These are phyloP conservation scores for Drosophila hamatofila DNA, from an alignment of 2,888 invertebrate genomes.

Conservation along the genomic window DNA sequence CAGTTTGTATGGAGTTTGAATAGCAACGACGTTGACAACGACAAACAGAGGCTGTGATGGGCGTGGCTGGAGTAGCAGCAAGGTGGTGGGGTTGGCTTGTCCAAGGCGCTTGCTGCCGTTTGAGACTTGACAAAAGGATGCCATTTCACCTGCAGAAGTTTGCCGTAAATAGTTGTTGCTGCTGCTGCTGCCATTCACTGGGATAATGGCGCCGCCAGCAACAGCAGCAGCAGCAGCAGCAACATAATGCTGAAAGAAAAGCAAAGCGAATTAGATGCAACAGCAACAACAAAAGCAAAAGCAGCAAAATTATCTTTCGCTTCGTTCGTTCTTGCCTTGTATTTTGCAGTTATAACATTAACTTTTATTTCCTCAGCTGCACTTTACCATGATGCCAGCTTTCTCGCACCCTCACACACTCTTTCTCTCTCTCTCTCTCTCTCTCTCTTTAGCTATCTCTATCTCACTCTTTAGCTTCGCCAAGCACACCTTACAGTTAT, in stretches of 20 bases:
- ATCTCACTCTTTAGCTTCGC: not conserved
- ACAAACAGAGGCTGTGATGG: slow-evolving; percentile 53
- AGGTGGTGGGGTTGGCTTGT: not conserved
- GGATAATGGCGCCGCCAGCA: slow-evolving; percentile 64
- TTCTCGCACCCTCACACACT: not conserved
- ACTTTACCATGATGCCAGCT: slow-evolving; percentile 35
- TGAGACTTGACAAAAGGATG: slow-evolving; percentile 77
- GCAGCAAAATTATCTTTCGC: slow-evolving; percentile 62
- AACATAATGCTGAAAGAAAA: slow-evolving; percentile 69
- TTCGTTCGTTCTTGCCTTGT: slow-evolving; percentile 58
- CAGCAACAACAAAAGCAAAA: slow-evolving; percentile 43
- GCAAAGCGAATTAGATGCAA: slow-evolving; percentile 72
- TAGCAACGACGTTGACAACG: slow-evolving; percentile 72
- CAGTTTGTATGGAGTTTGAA: slow-evolving; percentile 77
- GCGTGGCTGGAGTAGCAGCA: slow-evolving; percentile 29
- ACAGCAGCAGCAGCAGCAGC: slow-evolving; percentile 46
- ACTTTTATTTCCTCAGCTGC: slow-evolving; percentile 74
- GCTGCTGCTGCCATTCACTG: slow-evolving; percentile 43
- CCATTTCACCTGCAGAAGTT: slow-evolving; percentile 73
- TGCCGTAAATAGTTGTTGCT: slow-evolving; percentile 67
- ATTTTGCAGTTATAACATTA: slow-evolving; percentile 71
- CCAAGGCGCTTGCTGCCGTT: slow-evolving; percentile 54
- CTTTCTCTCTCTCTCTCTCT: not conserved
- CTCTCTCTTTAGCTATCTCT: not conserved
- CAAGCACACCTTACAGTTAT: not conserved